A percentile compares a stretch with the other conserved stretches of the same genome.
Evolutionary conservation across 2,888 invertebrate species (phyloP).

Genomic region (Lithophane ornitopus): DNA sequence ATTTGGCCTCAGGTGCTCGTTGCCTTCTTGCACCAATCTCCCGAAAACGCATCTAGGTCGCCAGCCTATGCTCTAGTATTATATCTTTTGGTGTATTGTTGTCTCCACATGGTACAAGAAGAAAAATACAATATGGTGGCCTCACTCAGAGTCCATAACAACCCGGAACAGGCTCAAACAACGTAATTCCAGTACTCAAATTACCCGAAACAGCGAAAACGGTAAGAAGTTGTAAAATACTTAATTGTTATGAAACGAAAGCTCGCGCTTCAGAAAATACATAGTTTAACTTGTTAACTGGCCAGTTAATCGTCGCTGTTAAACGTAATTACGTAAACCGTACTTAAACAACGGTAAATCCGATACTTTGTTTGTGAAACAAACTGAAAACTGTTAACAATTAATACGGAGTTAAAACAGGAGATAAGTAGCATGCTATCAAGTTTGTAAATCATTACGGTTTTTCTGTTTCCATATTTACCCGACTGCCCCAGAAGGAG

Average conservation of each 20-base stretch:
- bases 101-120: too few species aligned
- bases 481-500: not conserved
- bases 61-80: too few species aligned
- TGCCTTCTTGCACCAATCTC: too few species aligned
- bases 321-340: constrained; percentile 66
- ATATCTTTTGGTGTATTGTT: too few species aligned
- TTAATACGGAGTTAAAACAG: constrained; percentile 40
- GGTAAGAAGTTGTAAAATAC: constrained; percentile 53
- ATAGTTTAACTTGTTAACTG: constrained; percentile 63
- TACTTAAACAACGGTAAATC: constrained; percentile 62
- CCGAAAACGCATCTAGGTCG: too few species aligned
- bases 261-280: constrained; percentile 50
- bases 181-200: constrained; percentile 47
- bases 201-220: constrained; percentile 33
- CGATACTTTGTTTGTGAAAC: constrained; percentile 64
- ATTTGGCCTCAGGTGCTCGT: too few species aligned
- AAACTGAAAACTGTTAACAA: constrained; percentile 58
- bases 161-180: constrained; percentile 16
- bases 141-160: constrained; percentile 13
- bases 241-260: constrained; percentile 61
- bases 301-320: constrained; percentile 58
- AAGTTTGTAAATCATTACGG: constrained; percentile 19
- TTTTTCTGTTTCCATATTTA: not conserved
- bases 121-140: too few species aligned
- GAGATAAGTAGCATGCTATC: constrained; percentile 21